These are phyloP conservation scores for Oreotrochilus melanogaster DNA, from an alignment of 2,113 vertebrate genomes.

Conservation along the genomic window DNA sequence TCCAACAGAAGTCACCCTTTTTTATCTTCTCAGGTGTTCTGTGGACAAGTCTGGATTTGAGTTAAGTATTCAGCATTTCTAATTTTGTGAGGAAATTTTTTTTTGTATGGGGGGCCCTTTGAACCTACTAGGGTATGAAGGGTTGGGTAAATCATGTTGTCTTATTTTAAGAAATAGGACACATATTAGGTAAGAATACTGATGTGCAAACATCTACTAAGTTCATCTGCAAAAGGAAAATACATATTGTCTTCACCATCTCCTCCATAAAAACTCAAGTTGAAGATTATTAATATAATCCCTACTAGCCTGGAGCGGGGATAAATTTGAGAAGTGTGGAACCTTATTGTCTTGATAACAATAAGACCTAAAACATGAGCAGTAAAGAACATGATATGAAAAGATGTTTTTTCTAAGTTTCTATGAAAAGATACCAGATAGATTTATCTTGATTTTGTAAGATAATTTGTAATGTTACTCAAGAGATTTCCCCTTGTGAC, in stretches of 20 bases:
- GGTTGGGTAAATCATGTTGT: background rate
- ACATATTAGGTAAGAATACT: background rate
- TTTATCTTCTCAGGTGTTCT: background rate
- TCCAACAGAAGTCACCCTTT: background rate
- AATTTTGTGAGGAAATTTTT: background rate
- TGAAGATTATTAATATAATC: background rate
- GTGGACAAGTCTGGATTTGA: background rate
- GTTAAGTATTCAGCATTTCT: background rate
- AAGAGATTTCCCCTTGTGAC: background rate
- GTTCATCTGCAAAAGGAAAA: background rate
- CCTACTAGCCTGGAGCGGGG: background rate
- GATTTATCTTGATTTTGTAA: background rate
- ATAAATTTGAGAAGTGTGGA: background rate
- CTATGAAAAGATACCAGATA: background rate
- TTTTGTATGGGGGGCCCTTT: background rate
- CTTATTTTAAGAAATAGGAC: background rate
- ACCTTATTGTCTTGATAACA: background rate
- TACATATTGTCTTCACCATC: background rate
- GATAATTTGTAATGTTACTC: background rate
- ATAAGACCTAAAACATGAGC: background rate
- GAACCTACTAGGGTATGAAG: background rate
- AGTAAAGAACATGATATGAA: background rate
- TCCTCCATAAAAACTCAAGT: background rate
- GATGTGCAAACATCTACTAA: background rate
- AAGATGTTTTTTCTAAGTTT: background rate